Conservation (phyloP, 2,113 vertebrate species). For the Aythya baeri region DNA sequence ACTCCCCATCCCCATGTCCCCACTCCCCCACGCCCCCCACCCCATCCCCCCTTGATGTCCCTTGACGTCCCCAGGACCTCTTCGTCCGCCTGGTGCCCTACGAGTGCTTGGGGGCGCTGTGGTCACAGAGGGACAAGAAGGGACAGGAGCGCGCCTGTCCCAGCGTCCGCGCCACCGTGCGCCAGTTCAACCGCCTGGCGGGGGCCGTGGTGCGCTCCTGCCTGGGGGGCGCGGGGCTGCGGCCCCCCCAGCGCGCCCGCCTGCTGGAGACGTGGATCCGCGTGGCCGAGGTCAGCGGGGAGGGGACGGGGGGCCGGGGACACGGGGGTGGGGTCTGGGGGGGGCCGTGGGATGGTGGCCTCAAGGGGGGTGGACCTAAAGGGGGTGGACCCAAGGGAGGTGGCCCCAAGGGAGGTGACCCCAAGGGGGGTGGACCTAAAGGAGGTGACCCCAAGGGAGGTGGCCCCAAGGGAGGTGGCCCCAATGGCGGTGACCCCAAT, state of each 20-base stretch:
- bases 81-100: slow-evolving; percentile 89
- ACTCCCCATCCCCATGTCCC: background rate
- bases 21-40: background rate
- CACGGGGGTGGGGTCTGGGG: no score
- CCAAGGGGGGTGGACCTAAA: background rate
- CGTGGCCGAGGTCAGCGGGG: slow-evolving; percentile 83
- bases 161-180: slow-evolving; percentile 88
- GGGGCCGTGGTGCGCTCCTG: slow-evolving; percentile 87
- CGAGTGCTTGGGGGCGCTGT: slow-evolving; percentile 89
- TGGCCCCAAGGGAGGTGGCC: background rate
- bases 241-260: slow-evolving; percentile 85
- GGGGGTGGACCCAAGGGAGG: no score
- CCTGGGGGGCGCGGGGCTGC: slow-evolving; percentile 78
- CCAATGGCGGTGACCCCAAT: background rate
- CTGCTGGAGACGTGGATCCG: slow-evolving; percentile 93
- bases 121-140: slow-evolving; percentile 90
- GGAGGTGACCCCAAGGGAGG: background rate
- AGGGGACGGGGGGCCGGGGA: no score
- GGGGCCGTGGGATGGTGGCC: background rate
- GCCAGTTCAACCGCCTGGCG: slow-evolving; percentile 90
- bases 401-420: no score
- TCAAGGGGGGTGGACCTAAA: no score
- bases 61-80: slow-evolving; percentile 76
- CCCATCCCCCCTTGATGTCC: background rate
- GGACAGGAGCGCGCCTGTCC: slow-evolving; percentile 84